phyloP scores from a whole-genome alignment of 2,797 vertebrate species.

The Chrosomus eos region DNA sequence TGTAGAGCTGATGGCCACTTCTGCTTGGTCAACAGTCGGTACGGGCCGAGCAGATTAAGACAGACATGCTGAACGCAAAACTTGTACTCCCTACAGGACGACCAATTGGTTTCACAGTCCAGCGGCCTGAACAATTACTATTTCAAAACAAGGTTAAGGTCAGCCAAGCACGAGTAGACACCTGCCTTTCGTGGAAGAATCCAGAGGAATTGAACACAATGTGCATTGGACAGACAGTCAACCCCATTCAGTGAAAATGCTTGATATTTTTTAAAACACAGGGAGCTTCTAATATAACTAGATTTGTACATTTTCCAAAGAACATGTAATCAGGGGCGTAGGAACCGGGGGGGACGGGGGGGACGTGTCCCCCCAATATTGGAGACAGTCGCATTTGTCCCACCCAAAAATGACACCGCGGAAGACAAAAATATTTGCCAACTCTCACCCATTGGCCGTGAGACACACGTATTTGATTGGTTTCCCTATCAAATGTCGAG shows the following conservation, averaged over 20 bases:
- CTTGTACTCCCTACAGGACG: not conserved
- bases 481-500: too few species aligned
- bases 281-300: not conserved
- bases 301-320: not conserved
- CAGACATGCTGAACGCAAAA: constrained; percentile 35
- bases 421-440: too few species aligned
- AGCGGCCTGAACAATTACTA: constrained; percentile 29
- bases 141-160: constrained; percentile 30
- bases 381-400: too few species aligned
- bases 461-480: too few species aligned
- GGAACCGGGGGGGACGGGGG: too few species aligned
- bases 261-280: not conserved
- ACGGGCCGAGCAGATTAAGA: constrained; percentile 52
- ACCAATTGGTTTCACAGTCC: constrained; percentile 27
- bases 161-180: not conserved
- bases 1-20: constrained; percentile 21
- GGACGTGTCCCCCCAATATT: too few species aligned
- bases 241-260: not conserved
- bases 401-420: too few species aligned
- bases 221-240: not conserved
- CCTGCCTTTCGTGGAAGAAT: constrained; percentile 28
- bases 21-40: constrained; percentile 56
- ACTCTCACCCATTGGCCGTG: too few species aligned
- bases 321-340: too few species aligned
- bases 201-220: not conserved